Conservation (phyloP, 2,888 invertebrate species). For the Folsomia manolachei region DNA sequence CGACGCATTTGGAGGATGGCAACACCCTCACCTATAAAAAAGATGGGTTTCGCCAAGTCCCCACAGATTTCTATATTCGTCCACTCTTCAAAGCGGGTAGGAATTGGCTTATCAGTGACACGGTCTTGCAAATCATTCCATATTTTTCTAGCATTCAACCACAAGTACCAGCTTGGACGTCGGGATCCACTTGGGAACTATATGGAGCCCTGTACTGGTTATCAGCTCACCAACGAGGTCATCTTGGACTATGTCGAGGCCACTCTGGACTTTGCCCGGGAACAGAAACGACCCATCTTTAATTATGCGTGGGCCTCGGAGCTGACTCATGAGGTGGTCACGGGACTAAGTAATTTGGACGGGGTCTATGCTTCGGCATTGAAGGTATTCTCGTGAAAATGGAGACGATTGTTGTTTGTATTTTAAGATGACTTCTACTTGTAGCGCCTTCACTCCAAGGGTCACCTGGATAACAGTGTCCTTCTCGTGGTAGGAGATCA, state of each 20-base stretch:
- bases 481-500: constrained; percentile 73
- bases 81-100: constrained; percentile 53
- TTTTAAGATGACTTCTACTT: too few species aligned
- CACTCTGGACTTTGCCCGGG: neutral
- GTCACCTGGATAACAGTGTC: constrained; percentile 63
- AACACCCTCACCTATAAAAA: constrained; percentile 53
- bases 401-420: too few species aligned
- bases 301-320: constrained; percentile 1
- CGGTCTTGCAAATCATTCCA: neutral
- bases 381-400: too few species aligned
- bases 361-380: too few species aligned
- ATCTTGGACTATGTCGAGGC: constrained; percentile 9
- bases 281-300: constrained; percentile 1
- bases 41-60: constrained; percentile 53
- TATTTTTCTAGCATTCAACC: neutral
- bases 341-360: too few species aligned
- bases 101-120: neutral
- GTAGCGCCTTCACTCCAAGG: constrained; percentile 58
- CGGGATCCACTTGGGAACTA: too few species aligned
- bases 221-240: constrained; percentile 8
- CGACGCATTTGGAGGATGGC: constrained; percentile 55
- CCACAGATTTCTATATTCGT: constrained; percentile 55
- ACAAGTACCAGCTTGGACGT: neutral
- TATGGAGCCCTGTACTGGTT: too few species aligned
- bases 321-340: neutral